Conservation (phyloP, 2,888 invertebrate genomes). For the Ophion obscuratus region DNA sequence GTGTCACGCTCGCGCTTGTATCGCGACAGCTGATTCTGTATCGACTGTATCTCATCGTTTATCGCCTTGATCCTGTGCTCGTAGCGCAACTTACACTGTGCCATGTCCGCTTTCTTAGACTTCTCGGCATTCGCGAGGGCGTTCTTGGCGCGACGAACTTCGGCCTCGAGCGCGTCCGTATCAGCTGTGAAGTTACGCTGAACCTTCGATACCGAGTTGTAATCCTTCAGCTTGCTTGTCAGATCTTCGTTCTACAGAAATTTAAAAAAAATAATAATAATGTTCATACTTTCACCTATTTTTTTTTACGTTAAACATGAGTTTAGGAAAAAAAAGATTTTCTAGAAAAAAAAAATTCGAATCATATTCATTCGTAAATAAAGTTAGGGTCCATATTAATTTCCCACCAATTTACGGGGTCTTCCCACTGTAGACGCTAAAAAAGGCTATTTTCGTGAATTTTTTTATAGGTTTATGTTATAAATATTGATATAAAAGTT, state of each 20-base stretch:
- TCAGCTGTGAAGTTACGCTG: conserved; percentile 92
- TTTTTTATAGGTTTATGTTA: too few relatives aligned
- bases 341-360: too few relatives aligned
- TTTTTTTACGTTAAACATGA: background rate
- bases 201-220: conserved; percentile 92
- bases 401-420: too few relatives aligned
- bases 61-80: conserved; percentile 93
- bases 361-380: too few relatives aligned
- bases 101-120: conserved; percentile 90
- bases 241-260: conserved; percentile 90
- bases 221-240: conserved; percentile 92
- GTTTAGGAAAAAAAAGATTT: too few relatives aligned
- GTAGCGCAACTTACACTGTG: conserved; percentile 92
- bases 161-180: conserved; percentile 90
- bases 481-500: too few relatives aligned
- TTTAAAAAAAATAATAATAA: too few relatives aligned
- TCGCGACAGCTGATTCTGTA: conserved; percentile 90
- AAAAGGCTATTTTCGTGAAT: too few relatives aligned
- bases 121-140: conserved; percentile 89
- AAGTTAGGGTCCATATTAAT: too few relatives aligned
- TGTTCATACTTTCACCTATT: background rate
- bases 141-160: conserved; percentile 89
- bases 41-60: conserved; percentile 92
- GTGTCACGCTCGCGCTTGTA: conserved; percentile 95
- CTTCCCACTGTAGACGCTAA: too few relatives aligned